Base-by-base conservation (phyloP, 2,797 vertebrate species). In the Aeoliscus strigatus region DNA sequence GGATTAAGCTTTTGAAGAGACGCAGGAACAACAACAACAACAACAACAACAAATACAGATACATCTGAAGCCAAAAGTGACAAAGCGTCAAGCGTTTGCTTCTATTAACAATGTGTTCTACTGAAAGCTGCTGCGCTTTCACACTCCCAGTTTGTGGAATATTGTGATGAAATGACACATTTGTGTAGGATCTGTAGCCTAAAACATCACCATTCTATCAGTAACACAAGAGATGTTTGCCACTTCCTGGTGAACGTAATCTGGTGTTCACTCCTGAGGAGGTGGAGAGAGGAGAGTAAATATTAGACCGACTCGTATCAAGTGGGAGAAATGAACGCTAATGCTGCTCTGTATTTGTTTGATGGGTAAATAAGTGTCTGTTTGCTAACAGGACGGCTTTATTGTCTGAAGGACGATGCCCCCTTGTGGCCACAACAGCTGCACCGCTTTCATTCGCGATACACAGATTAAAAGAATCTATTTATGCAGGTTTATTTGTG, bases 1-100 rank as follows among this genome's bases (percentile, higher is more conserved):
- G 48, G 52, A 75, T 73, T 72, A 60, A 38, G 56, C 48, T 66
- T 54, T 61, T 39, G 59, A 51, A 38, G 39, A 21, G 4, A 39
- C 11, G 23, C 21, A 51, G n/a, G 11, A 16, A 23, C 15, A 3
- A 29, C 14, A 49, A 30, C 9, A 47, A 28, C 27, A 32, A 14
- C 13, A 26, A 39, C 8, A 39, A 44, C 27, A 52, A 48, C 2
- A 13, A 46, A 3, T 12, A 42, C 14, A 14, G 9, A 12, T 4
- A 21, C 4, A 27, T 44, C 11, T 10, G 4, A 27, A 13, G 2
- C 10, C 11, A 23, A 38, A 43, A 49, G 16, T 43, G 11, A 23
- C 18, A 31, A 16, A 18, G 34, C 28, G 6, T 38, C 34, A 23
- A 23, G 5, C 12, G 24, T 14, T 13, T 27, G 9, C 38, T 35